Evolutionary conservation across 1,140 invertebrate species (phyloP).

Genomic region (Drosophila oshimai): DNA sequence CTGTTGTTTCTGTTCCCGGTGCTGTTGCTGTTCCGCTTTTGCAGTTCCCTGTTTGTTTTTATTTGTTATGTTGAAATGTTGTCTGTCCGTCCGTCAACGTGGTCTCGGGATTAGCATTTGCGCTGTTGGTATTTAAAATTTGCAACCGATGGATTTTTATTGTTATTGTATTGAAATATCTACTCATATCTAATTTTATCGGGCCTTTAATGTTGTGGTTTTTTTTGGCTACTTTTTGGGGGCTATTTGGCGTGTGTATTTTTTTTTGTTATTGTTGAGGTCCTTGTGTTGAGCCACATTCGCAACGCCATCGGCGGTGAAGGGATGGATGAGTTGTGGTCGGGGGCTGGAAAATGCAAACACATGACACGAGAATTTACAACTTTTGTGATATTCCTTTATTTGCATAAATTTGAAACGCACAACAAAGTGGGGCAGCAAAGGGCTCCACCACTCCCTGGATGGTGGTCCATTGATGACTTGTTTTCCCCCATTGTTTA

Average conservation of each 20-base stretch:
- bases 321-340: neutral
- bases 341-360: constrained; percentile 38
- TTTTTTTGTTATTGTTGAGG: constrained; percentile 19
- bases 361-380: constrained; percentile 64
- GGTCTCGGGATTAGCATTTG: too few species aligned
- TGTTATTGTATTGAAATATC: too few species aligned
- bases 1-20: constrained; percentile 28
- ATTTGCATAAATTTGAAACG: constrained; percentile 73
- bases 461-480: constrained; percentile 60
- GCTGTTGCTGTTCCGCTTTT: constrained; percentile 17
- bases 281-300: constrained; percentile 7
- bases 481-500: constrained; percentile 38
- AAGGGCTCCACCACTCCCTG: neutral
- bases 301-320: neutral
- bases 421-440: neutral
- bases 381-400: constrained; percentile 72
- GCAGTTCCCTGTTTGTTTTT: constrained; percentile 20
- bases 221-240: too few species aligned
- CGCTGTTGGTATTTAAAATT: too few species aligned
- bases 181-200: too few species aligned
- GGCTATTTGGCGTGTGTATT: too few species aligned
- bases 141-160: too few species aligned
- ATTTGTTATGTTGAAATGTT: too few species aligned
- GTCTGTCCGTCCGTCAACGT: too few species aligned
- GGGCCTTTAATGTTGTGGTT: too few species aligned